Evolutionary conservation across 1,140 invertebrate species (phyloP).

Genomic region (Sycobia sp.): DNA sequence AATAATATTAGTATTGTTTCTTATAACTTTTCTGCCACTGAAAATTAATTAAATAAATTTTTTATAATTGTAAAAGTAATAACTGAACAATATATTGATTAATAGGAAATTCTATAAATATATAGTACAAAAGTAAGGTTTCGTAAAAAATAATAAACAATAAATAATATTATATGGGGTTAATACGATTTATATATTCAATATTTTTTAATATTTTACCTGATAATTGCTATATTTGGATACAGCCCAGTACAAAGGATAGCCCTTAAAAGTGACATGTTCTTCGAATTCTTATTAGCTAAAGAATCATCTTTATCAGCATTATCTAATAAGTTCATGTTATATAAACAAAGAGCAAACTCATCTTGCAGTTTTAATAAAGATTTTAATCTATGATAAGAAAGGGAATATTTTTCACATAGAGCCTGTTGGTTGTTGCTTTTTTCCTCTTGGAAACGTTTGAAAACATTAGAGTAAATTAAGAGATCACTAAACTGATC

Average conservation of each 20-base stretch:
- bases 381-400: constrained; percentile 69
- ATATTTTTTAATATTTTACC: constrained; percentile 46
- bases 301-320: constrained; percentile 61
- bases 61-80: too few species aligned
- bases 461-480: constrained; percentile 75
- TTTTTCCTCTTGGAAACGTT: constrained; percentile 67
- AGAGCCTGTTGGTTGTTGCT: constrained; percentile 62
- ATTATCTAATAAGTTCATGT: constrained; percentile 74
- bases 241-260: constrained; percentile 87
- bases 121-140: not conserved
- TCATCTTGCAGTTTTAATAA: constrained; percentile 82
- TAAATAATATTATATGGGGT: constrained; percentile 20
- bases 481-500: constrained; percentile 82
- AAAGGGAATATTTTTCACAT: constrained; percentile 79
- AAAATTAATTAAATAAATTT: not conserved
- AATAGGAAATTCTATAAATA: too few species aligned
- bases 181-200: too few species aligned
- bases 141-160: constrained; percentile 17
- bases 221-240: constrained; percentile 79
- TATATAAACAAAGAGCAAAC: constrained; percentile 73
- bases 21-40: constrained; percentile 34
- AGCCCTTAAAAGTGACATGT: constrained; percentile 78
- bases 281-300: constrained; percentile 78
- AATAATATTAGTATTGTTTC: constrained; percentile 22
- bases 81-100: too few species aligned